Percentiles rank a stretch among this genome's conserved stretches.
phyloP scores from a whole-genome alignment of 2,888 invertebrate species.

The Drosophila formosana region DNA sequence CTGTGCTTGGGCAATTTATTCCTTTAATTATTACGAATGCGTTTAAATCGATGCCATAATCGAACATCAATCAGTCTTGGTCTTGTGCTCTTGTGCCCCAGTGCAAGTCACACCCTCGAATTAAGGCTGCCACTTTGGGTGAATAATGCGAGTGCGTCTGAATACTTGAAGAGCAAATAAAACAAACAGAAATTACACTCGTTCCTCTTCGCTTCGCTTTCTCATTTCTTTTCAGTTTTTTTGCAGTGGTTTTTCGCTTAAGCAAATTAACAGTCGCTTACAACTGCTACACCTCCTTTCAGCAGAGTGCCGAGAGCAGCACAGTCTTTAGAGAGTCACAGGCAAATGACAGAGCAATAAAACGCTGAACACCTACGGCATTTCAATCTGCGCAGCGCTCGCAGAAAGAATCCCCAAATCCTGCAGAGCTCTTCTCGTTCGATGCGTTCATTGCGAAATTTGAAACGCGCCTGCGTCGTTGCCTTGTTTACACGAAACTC shows the following conservation, averaged over 20 bases:
- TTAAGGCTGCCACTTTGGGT: slow-evolving; percentile 76
- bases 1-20: slow-evolving; percentile 1
- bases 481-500: slow-evolving; percentile 82
- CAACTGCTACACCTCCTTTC: slow-evolving; percentile 74
- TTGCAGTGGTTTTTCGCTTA: slow-evolving; percentile 13
- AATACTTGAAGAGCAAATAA: slow-evolving; percentile 34
- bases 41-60: slow-evolving; percentile 51
- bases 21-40: slow-evolving; percentile 9
- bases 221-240: slow-evolving; percentile 4
- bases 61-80: slow-evolving; percentile 38
- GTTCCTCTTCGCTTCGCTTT: background rate
- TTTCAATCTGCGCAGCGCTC: slow-evolving; percentile 50
- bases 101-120: slow-evolving; percentile 72
- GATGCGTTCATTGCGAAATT: slow-evolving; percentile 33
- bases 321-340: slow-evolving; percentile 1
- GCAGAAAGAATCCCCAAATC: slow-evolving; percentile 61
- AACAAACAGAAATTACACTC: slow-evolving; percentile 57
- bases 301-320: slow-evolving; percentile 38
- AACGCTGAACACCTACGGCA: slow-evolving; percentile 71
- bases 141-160: slow-evolving; percentile 68
- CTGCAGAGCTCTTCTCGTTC: slow-evolving; percentile 28
- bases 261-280: slow-evolving; percentile 81
- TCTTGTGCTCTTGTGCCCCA: slow-evolving; percentile 13
- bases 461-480: slow-evolving; percentile 40
- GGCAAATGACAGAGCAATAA: slow-evolving; percentile 71